Evolutionary conservation across 2,797 vertebrate genomes (phyloP).

Genomic region (Okamejei kenojei): DNA sequence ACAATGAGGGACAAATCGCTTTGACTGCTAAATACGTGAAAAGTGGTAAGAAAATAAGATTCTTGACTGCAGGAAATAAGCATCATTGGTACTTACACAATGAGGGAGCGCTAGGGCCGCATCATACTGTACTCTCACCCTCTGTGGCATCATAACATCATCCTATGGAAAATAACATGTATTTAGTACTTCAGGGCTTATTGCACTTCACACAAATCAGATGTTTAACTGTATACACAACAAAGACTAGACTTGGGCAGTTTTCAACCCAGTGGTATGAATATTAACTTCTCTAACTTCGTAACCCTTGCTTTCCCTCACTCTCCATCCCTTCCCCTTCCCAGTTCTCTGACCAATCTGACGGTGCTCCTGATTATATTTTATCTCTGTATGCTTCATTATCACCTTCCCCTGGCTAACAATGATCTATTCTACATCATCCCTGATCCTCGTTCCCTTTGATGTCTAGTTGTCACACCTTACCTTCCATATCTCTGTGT

Average conservation of each 20-base stretch:
- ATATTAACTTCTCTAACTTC: too few relatives aligned
- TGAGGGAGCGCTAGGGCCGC: constrained; percentile 60
- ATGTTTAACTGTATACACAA: neutral
- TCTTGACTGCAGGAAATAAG: neutral
- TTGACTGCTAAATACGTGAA: neutral
- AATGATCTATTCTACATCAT: too few relatives aligned
- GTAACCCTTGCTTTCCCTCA: too few relatives aligned
- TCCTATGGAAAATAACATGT: constrained; percentile 65
- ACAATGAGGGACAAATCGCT: neutral
- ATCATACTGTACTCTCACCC: constrained; percentile 75
- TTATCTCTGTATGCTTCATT: too few relatives aligned
- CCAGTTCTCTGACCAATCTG: too few relatives aligned
- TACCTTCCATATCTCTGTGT: too few relatives aligned
- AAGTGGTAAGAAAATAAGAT: neutral
- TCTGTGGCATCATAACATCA: constrained; percentile 84
- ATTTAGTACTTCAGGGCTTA: constrained; percentile 43
- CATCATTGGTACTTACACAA: constrained; percentile 63
- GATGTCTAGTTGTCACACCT: too few relatives aligned
- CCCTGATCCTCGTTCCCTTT: too few relatives aligned
- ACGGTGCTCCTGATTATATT: too few relatives aligned
- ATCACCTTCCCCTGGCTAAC: too few relatives aligned
- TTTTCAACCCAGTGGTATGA: too few relatives aligned
- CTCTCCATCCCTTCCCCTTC: too few relatives aligned
- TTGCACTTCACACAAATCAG: constrained; percentile 42
- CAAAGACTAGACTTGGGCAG: neutral